Evolutionary conservation across 2,113 vertebrate species (phyloP), one percentile per base, ranked within the genome.

Genomic region (Stomatorhinus ivindoensis): DNA sequence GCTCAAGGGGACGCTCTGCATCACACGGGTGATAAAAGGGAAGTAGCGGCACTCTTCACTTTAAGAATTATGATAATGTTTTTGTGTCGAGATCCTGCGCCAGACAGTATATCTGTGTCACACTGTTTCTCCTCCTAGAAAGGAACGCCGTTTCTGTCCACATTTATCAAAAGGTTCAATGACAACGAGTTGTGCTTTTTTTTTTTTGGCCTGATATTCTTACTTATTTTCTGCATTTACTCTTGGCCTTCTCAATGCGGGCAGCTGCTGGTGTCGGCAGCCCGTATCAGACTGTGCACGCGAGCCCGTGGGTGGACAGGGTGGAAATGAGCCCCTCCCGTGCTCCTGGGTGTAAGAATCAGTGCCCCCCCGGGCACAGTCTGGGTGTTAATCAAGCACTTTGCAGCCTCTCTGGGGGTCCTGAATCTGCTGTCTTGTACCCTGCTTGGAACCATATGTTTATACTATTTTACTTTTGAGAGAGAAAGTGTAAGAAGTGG

Each of bases 351-450:
- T 42, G 58, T 76, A 89, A 50, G 21, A 89, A 91, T 80, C 31
- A 69, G 91, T 65, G 2, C 2, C 86, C 91, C 91, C 90, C 90
- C 89, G 88, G 89, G 24, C 85, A 65, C 91, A 92, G 92, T 89
- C 91, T 89, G 89, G 91, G 92, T 94, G 94, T 92, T 95, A 94
- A 94, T 94, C 89, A 92, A 93, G 92, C 92, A 92, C 92, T 92
- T 94, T 93, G 92, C 92, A 91, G 92, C 80, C 93, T 93, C 92
- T 90, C 91, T 47, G 39, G 92, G 93, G 89, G 88, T 35, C 61
- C 84, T 51, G 31, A 15, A 55, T 27, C 65, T 83, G 90, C 58
- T 84, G 8, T 82, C 92, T 91, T 92, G 90, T 24, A 85, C 89
- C 92, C 91, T 39, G 39, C 83, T 73, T 91, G 90, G 90, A 92